A percentile compares a stretch with the other conserved stretches of the same genome.
Conservation (phyloP, 2,113 vertebrate genomes). For the Morphnarchus princeps region DNA sequence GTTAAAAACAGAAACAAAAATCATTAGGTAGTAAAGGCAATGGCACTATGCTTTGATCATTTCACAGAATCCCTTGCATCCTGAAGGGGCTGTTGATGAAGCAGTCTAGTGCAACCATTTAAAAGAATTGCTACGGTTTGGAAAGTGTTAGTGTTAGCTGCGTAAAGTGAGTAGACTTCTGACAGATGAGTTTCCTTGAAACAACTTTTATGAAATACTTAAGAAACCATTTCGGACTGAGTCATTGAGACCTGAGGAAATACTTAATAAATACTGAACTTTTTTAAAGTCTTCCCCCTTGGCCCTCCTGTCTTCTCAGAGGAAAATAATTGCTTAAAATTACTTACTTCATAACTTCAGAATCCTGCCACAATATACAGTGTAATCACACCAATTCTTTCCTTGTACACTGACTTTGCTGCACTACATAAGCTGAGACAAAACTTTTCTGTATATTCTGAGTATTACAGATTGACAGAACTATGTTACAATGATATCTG, state of each 20-base stretch:
- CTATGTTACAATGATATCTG: neutral
- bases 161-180: neutral
- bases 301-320: neutral
- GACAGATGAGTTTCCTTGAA: neutral
- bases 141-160: neutral
- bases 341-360: neutral
- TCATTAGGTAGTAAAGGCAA: neutral
- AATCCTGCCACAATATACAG: neutral
- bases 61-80: neutral
- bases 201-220: neutral
- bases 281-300: neutral
- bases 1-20: slow-evolving; percentile 18
- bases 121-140: neutral
- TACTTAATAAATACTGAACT: neutral
- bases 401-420: neutral
- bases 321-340: neutral
- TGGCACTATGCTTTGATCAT: neutral
- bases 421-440: neutral
- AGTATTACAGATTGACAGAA: neutral
- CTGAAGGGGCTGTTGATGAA: neutral
- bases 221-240: neutral
- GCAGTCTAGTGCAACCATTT: neutral
- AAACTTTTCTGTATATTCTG: neutral
- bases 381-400: neutral
- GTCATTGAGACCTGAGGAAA: neutral